Evolutionary conservation across 2,888 invertebrate species (phyloP), one percentile per base, ranked within the genome.

Genomic region (Xestoiulus laeticollis): DNA sequence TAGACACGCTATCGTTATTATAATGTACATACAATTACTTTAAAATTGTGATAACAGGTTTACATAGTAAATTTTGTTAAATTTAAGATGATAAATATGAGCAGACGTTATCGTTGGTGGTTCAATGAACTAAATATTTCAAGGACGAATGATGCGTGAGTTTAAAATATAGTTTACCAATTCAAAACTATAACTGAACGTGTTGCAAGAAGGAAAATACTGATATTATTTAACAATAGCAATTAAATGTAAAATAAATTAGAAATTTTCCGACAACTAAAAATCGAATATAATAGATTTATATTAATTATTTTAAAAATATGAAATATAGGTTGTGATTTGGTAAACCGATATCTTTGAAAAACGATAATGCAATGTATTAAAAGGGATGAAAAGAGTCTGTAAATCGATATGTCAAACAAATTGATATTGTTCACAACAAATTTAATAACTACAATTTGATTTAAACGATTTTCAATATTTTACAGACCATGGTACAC

Each of bases 41-140:
- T n/a, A n/a, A n/a, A n/a, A n/a, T n/a, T n/a, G n/a, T n/a, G n/a
- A n/a, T n/a, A n/a, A n/a, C n/a, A n/a, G n/a, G n/a, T n/a, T n/a
- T n/a, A n/a, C n/a, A n/a, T n/a, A n/a, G n/a, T n/a, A n/a, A n/a
- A n/a, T 22, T 59, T n/a, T 59, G 48, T 59, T n/a, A 1, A n/a
- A 68, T 68, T 10, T 26, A 8, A 26, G 26, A 22, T 48, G 22
- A 1, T 68, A 6, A 26, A 68, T 1, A 26, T 8, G 22, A 68
- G 26, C 26, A 68, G 19, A 68, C 26, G 12, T 68, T 68, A 5
- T 6, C 8, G 3, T 12, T 16, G 6, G 30, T 78, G 78, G 78
- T 78, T 78, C 14, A 78, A 78, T 78, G 78, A 78, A 30, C 78
- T 78, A 30, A 78, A 16, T 16, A 78, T 78, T 14, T 78, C 78